phyloP scores from a whole-genome alignment of 1,140 invertebrate genomes.

The Acromyrmex echinatior region DNA sequence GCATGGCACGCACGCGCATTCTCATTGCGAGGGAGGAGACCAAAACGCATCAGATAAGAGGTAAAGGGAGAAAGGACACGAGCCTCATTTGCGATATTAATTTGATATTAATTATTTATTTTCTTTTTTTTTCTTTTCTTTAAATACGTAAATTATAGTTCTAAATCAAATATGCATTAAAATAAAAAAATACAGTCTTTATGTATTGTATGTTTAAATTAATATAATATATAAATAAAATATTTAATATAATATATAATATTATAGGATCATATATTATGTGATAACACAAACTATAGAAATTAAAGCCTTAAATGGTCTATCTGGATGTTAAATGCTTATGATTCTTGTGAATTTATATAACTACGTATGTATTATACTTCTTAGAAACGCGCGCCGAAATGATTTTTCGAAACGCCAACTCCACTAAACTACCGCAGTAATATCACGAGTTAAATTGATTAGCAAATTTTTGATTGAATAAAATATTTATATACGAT shows the following conservation, averaged over 20 bases:
- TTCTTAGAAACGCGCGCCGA: too few species aligned
- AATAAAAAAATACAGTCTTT: neutral
- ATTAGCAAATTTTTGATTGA: too few species aligned
- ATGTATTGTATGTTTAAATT: neutral
- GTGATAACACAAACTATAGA: too few species aligned
- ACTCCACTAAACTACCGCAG: too few species aligned
- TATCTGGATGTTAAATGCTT: too few species aligned
- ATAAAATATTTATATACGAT: neutral
- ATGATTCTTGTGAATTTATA: too few species aligned
- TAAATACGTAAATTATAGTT: constrained; percentile 9
- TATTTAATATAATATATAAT: neutral
- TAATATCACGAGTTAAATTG: too few species aligned
- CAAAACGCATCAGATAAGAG: constrained; percentile 58
- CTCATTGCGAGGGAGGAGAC: constrained; percentile 70
- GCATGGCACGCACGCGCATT: constrained; percentile 65
- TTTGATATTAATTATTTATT: neutral
- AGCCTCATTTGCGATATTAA: constrained; percentile 57
- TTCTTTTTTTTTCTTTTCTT: neutral
- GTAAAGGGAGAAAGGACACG: constrained; percentile 54
- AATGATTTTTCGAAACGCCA: too few species aligned
- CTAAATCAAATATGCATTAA: neutral
- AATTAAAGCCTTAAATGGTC: too few species aligned
- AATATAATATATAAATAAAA: neutral
- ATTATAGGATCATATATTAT: too few species aligned
- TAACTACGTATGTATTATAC: too few species aligned